Conservation (phyloP, 2,888 invertebrate genomes). For the Girardia tigrina region DNA sequence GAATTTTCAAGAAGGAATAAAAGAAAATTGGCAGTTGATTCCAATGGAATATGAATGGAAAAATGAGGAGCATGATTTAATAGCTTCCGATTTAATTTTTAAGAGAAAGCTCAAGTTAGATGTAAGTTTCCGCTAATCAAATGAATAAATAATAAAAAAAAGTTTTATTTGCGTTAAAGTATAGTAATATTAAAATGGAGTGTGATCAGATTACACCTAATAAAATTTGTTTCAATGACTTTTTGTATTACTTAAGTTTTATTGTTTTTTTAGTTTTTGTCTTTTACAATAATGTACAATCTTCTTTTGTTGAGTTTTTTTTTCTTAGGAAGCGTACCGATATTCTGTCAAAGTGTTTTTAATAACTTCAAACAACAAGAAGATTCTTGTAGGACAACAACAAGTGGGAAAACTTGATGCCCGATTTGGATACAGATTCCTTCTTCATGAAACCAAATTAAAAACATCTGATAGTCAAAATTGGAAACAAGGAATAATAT, state of each 20-base stretch:
- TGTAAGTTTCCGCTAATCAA: too few species aligned
- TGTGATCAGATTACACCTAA: too few species aligned
- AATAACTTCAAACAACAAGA: neutral
- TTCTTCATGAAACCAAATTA: constrained; percentile 10
- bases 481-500: neutral
- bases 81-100: neutral
- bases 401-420: neutral
- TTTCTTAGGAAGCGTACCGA: neutral
- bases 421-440: constrained; percentile 2
- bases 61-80: constrained; percentile 20
- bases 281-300: too few species aligned
- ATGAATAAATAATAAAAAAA: too few species aligned
- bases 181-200: too few species aligned
- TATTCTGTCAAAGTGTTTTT: neutral
- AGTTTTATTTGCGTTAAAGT: neutral
- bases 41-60: constrained; percentile 13
- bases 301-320: too few species aligned
- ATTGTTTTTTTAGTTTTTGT: too few species aligned
- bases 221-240: too few species aligned
- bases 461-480: neutral
- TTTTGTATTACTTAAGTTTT: too few species aligned
- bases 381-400: neutral
- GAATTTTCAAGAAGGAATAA: constrained; percentile 1
- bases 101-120: neutral
- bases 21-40: neutral